phyloP scores from a whole-genome alignment of 2,888 invertebrate species.

The Mantis religiosa region DNA sequence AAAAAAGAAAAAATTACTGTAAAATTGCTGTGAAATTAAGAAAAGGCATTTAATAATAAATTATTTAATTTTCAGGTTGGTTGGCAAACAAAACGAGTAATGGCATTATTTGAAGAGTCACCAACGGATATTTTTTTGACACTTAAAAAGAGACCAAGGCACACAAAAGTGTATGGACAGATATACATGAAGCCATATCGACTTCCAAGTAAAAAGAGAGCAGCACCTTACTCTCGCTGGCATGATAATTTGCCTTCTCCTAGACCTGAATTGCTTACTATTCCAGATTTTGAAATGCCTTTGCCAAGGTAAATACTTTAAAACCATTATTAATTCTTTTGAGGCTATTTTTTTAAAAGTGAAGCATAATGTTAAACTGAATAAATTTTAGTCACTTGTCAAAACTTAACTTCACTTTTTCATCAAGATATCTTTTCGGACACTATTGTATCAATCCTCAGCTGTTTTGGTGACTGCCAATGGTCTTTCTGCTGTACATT shows the following conservation, averaged over 20 bases:
- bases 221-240: conserved; percentile 60
- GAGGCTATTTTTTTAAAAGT: too few species aligned
- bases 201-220: conserved; percentile 66
- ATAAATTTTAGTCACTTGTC: too few species aligned
- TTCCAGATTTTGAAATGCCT: conserved; percentile 57
- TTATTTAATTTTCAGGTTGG: conserved; percentile 55
- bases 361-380: too few species aligned
- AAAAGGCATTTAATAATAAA: neutral
- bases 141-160: conserved; percentile 76
- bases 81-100: conserved; percentile 75
- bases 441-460: too few species aligned
- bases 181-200: conserved; percentile 69
- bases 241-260: conserved; percentile 66
- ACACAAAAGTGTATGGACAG: conserved; percentile 73
- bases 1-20: neutral
- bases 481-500: too few species aligned
- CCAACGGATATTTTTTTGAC: conserved; percentile 78
- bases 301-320: conserved; percentile 50
- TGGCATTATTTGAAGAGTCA: conserved; percentile 68
- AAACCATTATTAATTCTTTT: too few species aligned
- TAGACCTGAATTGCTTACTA: conserved; percentile 57
- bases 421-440: too few species aligned
- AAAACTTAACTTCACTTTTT: too few species aligned
- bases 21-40: neutral
- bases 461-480: too few species aligned